Evolutionary conservation across 2,797 vertebrate species (phyloP), one percentile per base, ranked within the genome.

Genomic region (Gambelia wislizenii): DNA sequence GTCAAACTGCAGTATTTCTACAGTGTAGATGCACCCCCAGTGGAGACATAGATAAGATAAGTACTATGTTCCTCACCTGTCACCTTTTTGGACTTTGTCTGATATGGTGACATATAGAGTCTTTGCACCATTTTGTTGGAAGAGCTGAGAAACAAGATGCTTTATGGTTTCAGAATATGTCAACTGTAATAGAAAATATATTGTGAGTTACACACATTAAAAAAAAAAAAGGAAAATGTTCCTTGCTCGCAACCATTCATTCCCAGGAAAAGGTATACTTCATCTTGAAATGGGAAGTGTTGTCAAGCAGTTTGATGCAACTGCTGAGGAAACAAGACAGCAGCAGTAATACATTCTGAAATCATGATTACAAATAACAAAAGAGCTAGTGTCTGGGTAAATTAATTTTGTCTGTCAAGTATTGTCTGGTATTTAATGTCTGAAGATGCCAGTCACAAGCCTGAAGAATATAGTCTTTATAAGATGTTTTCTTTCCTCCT

Each of bases 391-490:
- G 14, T 79, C 22, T 27, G 54, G 44, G n/a, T 61, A 87, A 91
- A 87, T 14, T 82, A 36, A 86, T 22, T 74, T 89, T 87, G 76
- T 30, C 56, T 87, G 6, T 76, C 36, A 80, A 25, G 20, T 76
- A 22, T n/a, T n/a, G n/a, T n/a, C n/a, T 79, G 8, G 44, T 85
- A 72, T 79, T 89, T 2, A 16, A 81, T 85, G 8, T 47, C 56
- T 39, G 70, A 92, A 84, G 13, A 47, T 75, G 69, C 9, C 33
- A 90, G 12, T 70, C 83, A 80, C 56, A 25, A 42, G 39, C 80
- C 87, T 83, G 83, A 25, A 5, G 49, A 64, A 86, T 90, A 88
- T 49, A 90, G 39, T 13, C 61, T 94, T 89, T 92, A 18, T 88
- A 89, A 39, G 59, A 33, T 12, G 33, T 14, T 18, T n/a, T n/a